Evolutionary conservation across 2,113 vertebrate species (phyloP), one percentile per base, ranked within the genome.

Genomic region (Corvus hawaiiensis): DNA sequence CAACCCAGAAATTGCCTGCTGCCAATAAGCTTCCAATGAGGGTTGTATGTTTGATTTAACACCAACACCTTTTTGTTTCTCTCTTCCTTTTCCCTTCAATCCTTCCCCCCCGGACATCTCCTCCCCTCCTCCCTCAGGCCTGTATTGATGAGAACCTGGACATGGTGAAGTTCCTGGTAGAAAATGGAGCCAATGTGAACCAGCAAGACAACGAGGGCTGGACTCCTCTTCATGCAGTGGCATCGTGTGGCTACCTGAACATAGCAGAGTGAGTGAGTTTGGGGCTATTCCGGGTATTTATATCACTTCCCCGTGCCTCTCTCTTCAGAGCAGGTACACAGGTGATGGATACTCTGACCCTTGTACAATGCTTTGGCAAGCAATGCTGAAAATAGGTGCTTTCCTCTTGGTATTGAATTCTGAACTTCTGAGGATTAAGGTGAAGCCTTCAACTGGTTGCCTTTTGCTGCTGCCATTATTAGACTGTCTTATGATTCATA

Each of bases 121-220:
- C 1, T 66, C 11, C 46, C 35, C 6, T 58, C 55, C 84, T 90
- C 52, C 79, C 86, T 49, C 96, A 99, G 99, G 99, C 99, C 73
- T 99, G 99, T 91, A 99, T 99, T 68, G 99, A 99, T 76, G 99
- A 99, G 88, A 99, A 99, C 97, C 97, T 99, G 94, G 99, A 99
- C 89, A 99, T 99, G 96, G 99, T 99, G 94, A 98, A 98, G 73
- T 99, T 99, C 96, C 98, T 99, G 48, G 95, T 99, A 89, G 98
- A 99, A 74, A 98, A 97, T 11, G 97, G 98, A 92, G 99, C 99
- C 93, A 97, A 97, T 16, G 98, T 99, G 81, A 99, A 99, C 98
- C 99, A 99, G 96, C 99, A 99, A 32, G 99, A 99, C 97, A 99
- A 98, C 6, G 99, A 99, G 97, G 99, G 99, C 94, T 99, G 99